Conservation (phyloP, 2,888 invertebrate species). For the Ormyrus rosae region DNA sequence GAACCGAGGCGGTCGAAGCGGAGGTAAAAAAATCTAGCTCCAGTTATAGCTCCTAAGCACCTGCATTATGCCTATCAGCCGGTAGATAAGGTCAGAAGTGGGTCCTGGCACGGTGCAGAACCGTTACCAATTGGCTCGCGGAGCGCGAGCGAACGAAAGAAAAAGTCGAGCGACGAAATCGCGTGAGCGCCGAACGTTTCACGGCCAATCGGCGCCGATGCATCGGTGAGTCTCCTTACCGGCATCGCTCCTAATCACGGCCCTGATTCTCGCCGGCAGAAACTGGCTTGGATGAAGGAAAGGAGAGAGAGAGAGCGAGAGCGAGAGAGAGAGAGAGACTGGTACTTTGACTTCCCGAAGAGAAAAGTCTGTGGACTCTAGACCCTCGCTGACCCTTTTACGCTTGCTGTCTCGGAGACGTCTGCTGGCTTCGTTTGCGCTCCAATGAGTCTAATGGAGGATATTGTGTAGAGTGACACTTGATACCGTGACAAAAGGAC, state of each 20-base stretch:
- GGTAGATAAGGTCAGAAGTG: slow-evolving; percentile 29
- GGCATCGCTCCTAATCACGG: slow-evolving; percentile 11
- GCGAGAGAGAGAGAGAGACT: slow-evolving; percentile 8
- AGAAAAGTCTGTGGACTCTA: slow-evolving; percentile 19
- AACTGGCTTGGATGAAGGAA: no score
- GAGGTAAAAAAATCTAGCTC: slow-evolving; percentile 5
- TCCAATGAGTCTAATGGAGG: slow-evolving; percentile 10
- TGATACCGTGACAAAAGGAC: no score
- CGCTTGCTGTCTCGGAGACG: slow-evolving; percentile 9
- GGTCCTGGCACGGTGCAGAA: slow-evolving; percentile 17
- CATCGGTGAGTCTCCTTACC: neutral
- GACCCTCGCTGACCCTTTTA: slow-evolving; percentile 30
- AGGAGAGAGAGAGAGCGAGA: neutral
- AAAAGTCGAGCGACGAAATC: slow-evolving; percentile 9
- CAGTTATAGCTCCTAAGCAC: slow-evolving; percentile 4
- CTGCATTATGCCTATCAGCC: slow-evolving; percentile 26
- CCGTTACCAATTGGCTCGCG: slow-evolving; percentile 28
- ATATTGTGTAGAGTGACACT: neutral
- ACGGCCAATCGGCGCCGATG: slow-evolving; percentile 3
- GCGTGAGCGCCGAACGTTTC: neutral
- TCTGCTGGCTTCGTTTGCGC: neutral
- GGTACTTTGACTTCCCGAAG: slow-evolving; percentile 17
- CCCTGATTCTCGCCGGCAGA: neutral
- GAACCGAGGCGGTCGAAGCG: neutral
- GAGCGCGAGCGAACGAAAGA: neutral